Evolutionary conservation across 2,888 invertebrate genomes (phyloP), one percentile per base, ranked within the genome.

Genomic region (Lithodes maja): DNA sequence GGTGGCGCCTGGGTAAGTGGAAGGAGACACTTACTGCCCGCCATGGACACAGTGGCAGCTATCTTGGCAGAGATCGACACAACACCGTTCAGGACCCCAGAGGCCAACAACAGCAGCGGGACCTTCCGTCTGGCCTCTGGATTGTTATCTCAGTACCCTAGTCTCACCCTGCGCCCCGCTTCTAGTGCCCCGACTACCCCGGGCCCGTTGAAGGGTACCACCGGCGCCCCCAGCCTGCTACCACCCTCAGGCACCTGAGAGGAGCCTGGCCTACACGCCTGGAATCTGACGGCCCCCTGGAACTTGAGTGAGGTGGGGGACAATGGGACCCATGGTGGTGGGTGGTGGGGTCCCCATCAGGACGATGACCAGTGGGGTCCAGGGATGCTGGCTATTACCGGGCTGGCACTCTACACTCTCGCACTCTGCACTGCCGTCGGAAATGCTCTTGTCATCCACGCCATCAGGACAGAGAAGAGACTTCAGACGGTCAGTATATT

Each of bases 391-490:
- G 84, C 90, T 5, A 82, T 90, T 33, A 90, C 90, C 0, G 94
- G 94, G n/a, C 91, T 94, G 15, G 92, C 93, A 3, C 93, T 94
- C 75, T 93, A 93, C 85, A 90, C 93, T 2, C 92, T 94, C n/a
- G 94, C 94, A 91, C 92, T 94, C 33, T 90, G 94, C 74, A 94
- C 94, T 15, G 93, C 94, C 78, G 93, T 94, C 17, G 94, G 94
- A 15, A 94, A 94, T 90, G 94, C 94, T 2, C 93, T 94, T 93
- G 94, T 94, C 2, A 93, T 94, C 15, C 94, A 94, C 91, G 94
- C 94, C 9, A 94, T 94, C 7, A 92, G 94, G 15, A 94, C 94
- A 0, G 94, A 94, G 92, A 93, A 94, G 81, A 93, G 94, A 53
- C 93, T 94, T 0, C 94, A 94, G 92, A 94, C 94, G 92, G 94